Percentiles rank a stretch among this genome's conserved stretches.
Evolutionary conservation across 2,797 vertebrate species (phyloP).

Genomic region (Rhinichthys osculus): DNA sequence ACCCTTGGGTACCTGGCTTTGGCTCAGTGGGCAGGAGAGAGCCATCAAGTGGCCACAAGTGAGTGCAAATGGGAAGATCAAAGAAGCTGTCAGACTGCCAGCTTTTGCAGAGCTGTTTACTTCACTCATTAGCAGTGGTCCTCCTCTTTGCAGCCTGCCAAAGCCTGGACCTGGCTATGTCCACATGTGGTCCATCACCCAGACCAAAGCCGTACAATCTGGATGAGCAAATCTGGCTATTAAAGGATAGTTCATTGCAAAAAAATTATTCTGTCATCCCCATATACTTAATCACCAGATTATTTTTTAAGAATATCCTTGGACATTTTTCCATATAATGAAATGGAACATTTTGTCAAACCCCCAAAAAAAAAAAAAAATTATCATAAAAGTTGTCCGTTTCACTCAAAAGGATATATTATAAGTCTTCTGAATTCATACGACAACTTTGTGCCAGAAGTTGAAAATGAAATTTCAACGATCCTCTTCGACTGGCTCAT

Average conservation of each 20-base stretch:
- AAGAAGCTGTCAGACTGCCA: conserved; percentile 46
- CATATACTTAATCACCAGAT: not conserved
- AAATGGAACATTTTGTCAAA: not conserved
- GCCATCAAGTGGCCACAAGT: conserved; percentile 43
- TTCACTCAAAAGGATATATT: not conserved
- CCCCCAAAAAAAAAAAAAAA: not conserved
- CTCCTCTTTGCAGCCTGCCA: conserved; percentile 42
- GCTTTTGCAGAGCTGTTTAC: conserved; percentile 47
- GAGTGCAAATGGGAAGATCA: conserved; percentile 58
- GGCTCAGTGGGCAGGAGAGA: conserved; percentile 44
- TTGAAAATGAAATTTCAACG: not conserved
- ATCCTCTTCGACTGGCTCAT: not conserved
- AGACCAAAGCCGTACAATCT: conserved; percentile 43
- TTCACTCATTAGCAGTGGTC: conserved; percentile 47
- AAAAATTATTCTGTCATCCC: not conserved
- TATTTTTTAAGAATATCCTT: not conserved
- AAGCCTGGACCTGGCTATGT: conserved; percentile 26
- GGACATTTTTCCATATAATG: not conserved
- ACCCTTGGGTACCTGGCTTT: conserved; percentile 37
- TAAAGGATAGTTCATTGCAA: conserved; percentile 9
- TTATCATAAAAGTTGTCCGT: not conserved
- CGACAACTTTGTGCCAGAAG: not conserved
- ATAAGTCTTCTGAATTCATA: not conserved
- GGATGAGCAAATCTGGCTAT: conserved; percentile 34
- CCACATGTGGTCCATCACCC: conserved; percentile 33